Base-by-base conservation (phyloP, 1,140 invertebrate genomes). In the Drosophila ficusphila region DNA sequence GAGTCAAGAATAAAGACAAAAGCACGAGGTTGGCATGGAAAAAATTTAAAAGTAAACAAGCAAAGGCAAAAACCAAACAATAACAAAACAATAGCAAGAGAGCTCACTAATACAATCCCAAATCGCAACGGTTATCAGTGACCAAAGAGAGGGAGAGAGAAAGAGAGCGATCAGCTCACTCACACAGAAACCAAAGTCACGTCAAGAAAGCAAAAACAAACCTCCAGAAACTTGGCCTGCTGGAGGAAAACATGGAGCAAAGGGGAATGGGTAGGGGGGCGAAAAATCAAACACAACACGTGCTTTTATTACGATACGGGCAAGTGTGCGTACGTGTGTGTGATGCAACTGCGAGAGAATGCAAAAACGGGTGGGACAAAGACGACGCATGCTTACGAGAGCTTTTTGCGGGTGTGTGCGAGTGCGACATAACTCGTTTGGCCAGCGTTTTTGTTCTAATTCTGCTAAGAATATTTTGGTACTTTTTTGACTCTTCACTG, bases 231-330 rank as follows among this genome's bases (percentile, higher is more conserved):
- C 18, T 21, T 27, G 11, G 29, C 27, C 16, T n/a, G 29, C 8
- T 6, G 6, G 46, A 31, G 46, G 18, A 18, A n/a, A 14, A 14
- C 3, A 18, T n/a, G 18, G 14, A 12, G 5, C 12, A 14, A 4
- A 25, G 16, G 4, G n/a, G 34, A 1, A 18, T 44, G 11, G 12
- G 1, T 4, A 9, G 51, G 61, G 42, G 16, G 38, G 46, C 67
- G 53, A 64, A 42, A 78, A 81, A 88, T 65, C 77, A 88, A 88
- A 88, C 65, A 54, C 77, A 88, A 88, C 82, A 88, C 82, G 82
- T 88, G 82, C 82, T 88, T 88, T 88, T 88, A 88, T 88, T 82
- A 89, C 76, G 74, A 75, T 83, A 75, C 61, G 36, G 61, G 57
- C 41, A 65, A 61, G 58, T 58, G 56, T 64, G 67, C 42, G 41